Conservation (phyloP, 1,140 invertebrate species). For the Hypothenemus hampei region DNA sequence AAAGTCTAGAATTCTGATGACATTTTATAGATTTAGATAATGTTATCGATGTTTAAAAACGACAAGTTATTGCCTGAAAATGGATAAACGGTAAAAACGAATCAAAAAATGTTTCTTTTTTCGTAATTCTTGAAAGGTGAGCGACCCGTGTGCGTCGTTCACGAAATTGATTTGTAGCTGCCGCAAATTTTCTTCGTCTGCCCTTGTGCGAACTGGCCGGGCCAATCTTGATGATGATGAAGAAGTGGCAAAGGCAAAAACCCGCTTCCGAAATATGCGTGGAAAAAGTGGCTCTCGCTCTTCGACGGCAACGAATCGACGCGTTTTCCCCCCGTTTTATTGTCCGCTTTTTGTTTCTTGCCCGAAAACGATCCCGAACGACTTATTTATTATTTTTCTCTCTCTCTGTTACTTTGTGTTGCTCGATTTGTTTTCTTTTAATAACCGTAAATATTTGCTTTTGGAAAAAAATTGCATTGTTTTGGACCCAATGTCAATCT, state of each 20-base stretch:
- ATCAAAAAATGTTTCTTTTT: constrained; percentile 4
- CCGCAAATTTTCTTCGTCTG: constrained; percentile 4
- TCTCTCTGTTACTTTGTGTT: neutral
- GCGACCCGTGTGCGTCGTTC: constrained; percentile 6
- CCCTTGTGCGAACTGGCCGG: constrained; percentile 8
- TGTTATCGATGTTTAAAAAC: neutral
- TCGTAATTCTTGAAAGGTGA: constrained; percentile 4
- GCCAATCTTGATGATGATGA: no score
- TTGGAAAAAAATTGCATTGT: no score
- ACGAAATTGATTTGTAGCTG: constrained; percentile 20
- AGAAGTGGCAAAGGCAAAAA: constrained; percentile 11
- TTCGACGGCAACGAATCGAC: constrained; percentile 21
- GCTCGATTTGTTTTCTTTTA: neutral
- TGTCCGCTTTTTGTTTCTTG: constrained; percentile 17
- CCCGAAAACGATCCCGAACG: no score
- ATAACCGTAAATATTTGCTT: no score
- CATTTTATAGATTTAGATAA: neutral
- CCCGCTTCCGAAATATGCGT: constrained; percentile 20
- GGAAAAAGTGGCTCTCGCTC: constrained; percentile 15
- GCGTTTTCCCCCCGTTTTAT: constrained; percentile 15
- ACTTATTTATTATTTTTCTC: constrained; percentile 11
- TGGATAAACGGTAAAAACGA: constrained; percentile 1
- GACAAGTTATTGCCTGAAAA: neutral
- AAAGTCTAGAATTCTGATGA: neutral
- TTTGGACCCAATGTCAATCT: no score